These are phyloP conservation scores for Oscheius myriophilus DNA, from an alignment of 2,888 invertebrate species.

Conservation along the genomic window DNA sequence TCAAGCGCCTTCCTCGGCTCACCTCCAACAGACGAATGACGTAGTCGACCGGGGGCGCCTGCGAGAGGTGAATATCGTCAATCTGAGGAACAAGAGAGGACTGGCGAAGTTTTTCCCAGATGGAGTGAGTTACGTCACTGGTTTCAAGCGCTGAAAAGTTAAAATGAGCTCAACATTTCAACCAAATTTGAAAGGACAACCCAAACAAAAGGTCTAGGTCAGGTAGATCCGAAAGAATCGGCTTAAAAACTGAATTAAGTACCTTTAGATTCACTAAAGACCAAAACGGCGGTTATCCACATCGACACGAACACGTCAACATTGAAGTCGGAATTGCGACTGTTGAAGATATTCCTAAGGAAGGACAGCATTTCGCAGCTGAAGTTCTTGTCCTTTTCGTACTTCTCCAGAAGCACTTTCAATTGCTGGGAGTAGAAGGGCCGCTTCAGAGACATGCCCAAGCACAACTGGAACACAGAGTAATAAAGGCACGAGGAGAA, in stretches of 20 bases:
- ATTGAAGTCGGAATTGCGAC: slow-evolving; percentile 3
- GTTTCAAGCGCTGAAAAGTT: not conserved
- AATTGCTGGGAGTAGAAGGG: slow-evolving; percentile 5
- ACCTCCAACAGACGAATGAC: slow-evolving; percentile 5
- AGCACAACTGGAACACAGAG: too few species aligned
- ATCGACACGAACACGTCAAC: slow-evolving; percentile 14
- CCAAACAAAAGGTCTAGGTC: too few species aligned
- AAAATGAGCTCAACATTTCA: not conserved
- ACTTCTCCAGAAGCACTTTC: slow-evolving; percentile 7
- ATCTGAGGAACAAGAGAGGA: not conserved
- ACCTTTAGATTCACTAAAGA: slow-evolving; percentile 10
- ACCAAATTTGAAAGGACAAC: too few species aligned
- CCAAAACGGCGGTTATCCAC: slow-evolving; percentile 19
- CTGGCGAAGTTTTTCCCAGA: slow-evolving; percentile 7
- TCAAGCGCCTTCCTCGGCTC: too few species aligned
- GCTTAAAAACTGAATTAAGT: not conserved
- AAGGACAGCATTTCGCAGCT: slow-evolving; percentile 2
- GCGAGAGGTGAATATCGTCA: not conserved
- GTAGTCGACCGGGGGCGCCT: not conserved
- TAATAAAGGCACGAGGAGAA: too few species aligned
- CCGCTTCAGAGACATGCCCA: too few species aligned
- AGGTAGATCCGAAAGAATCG: too few species aligned
- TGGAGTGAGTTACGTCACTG: slow-evolving; percentile 1
- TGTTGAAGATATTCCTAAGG: not conserved
- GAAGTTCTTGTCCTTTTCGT: slow-evolving; percentile 8